Evolutionary conservation across 2,113 vertebrate genomes (phyloP).

Genomic region (Girardinichthys multiradiatus): DNA sequence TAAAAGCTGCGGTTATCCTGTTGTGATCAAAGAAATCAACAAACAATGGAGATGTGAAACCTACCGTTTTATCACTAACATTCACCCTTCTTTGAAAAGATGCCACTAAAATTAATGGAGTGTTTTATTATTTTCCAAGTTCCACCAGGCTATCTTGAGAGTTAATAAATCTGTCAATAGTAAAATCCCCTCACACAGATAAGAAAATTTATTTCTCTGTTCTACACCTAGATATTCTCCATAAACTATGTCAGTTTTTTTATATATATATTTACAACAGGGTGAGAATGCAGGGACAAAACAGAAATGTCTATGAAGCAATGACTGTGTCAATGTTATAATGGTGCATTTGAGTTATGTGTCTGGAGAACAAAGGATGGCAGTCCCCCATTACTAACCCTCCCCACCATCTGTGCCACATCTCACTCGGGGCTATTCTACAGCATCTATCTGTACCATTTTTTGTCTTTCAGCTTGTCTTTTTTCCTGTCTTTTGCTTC

Average conservation of each 20-base stretch:
- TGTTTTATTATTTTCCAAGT: constrained; percentile 66
- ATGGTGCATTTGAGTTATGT: constrained; percentile 69
- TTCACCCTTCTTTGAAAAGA: constrained; percentile 45
- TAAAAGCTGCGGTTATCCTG: constrained; percentile 25
- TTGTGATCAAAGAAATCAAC: constrained; percentile 7
- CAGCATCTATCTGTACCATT: constrained; percentile 39
- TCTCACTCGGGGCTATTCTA: constrained; percentile 53
- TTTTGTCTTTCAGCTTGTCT: constrained; percentile 31
- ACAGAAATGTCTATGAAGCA: constrained; percentile 69
- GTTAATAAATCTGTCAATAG: constrained; percentile 75
- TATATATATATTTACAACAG: constrained; percentile 36
- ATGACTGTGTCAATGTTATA: constrained; percentile 70
- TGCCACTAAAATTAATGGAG: constrained; percentile 66
- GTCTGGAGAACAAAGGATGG: constrained; percentile 62
- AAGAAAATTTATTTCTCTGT: constrained; percentile 57
- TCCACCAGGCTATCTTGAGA: constrained; percentile 49
- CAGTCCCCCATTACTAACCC: constrained; percentile 52
- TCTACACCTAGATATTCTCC: constrained; percentile 53
- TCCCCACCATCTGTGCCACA: constrained; percentile 73
- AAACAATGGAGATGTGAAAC: constrained; percentile 16
- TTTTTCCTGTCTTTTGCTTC: constrained; percentile 12
- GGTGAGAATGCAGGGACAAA: constrained; percentile 48
- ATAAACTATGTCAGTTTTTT: constrained; percentile 35
- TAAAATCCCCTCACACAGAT: constrained; percentile 39
- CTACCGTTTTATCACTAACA: constrained; percentile 21